A percentile compares a stretch with the other conserved stretches of the same genome.
These are phyloP conservation scores for Lucinisca nassula DNA, from an alignment of 2,888 invertebrate species.

Conservation along the genomic window DNA sequence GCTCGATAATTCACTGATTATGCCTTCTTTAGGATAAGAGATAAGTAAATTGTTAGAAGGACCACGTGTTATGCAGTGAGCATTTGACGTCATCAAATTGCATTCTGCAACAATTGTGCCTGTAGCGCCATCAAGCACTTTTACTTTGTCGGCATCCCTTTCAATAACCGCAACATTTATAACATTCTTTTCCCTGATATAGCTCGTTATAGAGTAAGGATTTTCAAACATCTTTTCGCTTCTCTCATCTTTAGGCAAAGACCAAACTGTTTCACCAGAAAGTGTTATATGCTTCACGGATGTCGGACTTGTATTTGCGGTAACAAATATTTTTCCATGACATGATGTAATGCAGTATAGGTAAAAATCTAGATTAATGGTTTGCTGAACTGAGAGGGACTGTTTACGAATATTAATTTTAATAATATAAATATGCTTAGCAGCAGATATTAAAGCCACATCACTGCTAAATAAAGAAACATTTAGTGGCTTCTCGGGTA, in stretches of 20 bases:
- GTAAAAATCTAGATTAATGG: neutral
- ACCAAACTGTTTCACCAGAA: neutral
- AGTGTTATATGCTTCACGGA: neutral
- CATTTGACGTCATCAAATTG: neutral
- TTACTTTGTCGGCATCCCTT: neutral
- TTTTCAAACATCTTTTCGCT: neutral
- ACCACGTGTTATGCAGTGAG: neutral
- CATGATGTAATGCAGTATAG: neutral
- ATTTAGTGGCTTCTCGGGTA: neutral
- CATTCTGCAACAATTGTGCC: neutral
- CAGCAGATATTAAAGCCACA: neutral
- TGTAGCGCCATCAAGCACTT: neutral
- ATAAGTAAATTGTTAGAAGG: neutral
- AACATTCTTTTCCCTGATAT: too few relatives aligned
- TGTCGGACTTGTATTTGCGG: neutral
- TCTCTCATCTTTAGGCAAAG: neutral
- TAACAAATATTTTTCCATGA: neutral
- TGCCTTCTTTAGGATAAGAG: neutral
- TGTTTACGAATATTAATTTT: neutral
- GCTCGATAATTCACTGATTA: too few relatives aligned
- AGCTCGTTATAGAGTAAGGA: neutral
- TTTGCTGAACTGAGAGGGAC: neutral
- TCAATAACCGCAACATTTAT: neutral
- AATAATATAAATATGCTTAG: neutral
- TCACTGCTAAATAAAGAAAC: neutral